Evolutionary conservation across 2,888 invertebrate species (phyloP).

Genomic region (Holacanthella duospinosa): DNA sequence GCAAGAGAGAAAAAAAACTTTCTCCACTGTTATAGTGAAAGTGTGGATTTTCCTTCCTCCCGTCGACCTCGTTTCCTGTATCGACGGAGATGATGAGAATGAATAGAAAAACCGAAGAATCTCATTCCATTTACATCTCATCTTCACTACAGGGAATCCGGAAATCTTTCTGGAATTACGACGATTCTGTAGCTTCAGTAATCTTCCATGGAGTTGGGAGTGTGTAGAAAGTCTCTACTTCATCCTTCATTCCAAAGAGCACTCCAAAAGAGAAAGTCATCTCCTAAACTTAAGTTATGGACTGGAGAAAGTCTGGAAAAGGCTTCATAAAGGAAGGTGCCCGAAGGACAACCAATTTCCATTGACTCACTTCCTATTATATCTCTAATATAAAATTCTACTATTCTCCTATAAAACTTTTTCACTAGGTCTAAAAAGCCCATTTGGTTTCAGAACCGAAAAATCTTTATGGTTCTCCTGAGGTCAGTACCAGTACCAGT

Average conservation of each 20-base stretch:
- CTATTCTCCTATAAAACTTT: slow-evolving; percentile 19
- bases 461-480: slow-evolving; percentile 31
- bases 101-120: slow-evolving; percentile 1
- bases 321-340: neutral
- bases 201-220: neutral
- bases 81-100: neutral
- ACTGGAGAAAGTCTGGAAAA: neutral
- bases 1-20: too few relatives aligned
- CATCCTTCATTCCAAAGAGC: slow-evolving; percentile 1
- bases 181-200: neutral
- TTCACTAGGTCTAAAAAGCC: slow-evolving; percentile 26
- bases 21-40: too few relatives aligned
- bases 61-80: neutral
- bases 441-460: slow-evolving; percentile 32
- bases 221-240: neutral
- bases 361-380: neutral
- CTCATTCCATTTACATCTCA: slow-evolving; percentile 2
- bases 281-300: slow-evolving; percentile 1
- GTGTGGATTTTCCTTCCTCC: neutral
- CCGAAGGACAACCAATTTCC: slow-evolving; percentile 5
- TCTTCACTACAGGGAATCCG: slow-evolving; percentile 1
- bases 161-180: neutral
- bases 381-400: slow-evolving; percentile 3
- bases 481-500: too few relatives aligned
- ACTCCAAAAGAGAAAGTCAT: slow-evolving; percentile 2